A percentile compares a stretch with the other conserved stretches of the same genome.
Conservation (phyloP, 1,140 invertebrate species). For the Drosophila subobscura region DNA sequence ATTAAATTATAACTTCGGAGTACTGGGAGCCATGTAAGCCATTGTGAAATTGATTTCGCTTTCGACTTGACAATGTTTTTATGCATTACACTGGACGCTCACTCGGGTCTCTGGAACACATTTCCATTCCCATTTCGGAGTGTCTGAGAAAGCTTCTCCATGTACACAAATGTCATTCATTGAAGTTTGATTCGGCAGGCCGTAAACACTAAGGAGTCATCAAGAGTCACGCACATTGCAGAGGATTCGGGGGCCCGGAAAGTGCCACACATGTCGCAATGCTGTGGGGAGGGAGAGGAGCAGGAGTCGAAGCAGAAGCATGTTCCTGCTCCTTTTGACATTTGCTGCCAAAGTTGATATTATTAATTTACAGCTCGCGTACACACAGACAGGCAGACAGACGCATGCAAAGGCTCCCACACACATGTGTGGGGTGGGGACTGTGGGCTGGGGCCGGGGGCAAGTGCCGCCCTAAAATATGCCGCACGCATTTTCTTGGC, state of each 20-base stretch:
- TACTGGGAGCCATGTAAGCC: too few relatives aligned
- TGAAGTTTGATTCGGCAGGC: slow-evolving; percentile 57
- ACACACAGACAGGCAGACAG: slow-evolving; percentile 9
- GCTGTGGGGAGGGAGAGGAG: slow-evolving; percentile 2
- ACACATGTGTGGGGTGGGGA: too few relatives aligned
- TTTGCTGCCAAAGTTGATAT: slow-evolving; percentile 70
- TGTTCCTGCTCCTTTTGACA: slow-evolving; percentile 63
- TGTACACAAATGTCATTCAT: slow-evolving; percentile 49
- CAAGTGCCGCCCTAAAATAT: slow-evolving; percentile 12
- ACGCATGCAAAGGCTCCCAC: slow-evolving; percentile 3
- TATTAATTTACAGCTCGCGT: slow-evolving; percentile 65
- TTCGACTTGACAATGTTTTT: too few relatives aligned
- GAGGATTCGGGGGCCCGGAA: slow-evolving; percentile 2
- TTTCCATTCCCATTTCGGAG: too few relatives aligned
- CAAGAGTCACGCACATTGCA: slow-evolving; percentile 55
- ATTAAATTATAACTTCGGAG: too few relatives aligned
- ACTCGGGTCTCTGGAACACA: too few relatives aligned
- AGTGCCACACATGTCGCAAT: slow-evolving; percentile 41
- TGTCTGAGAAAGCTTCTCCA: too few relatives aligned
- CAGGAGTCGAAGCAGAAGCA: neutral
- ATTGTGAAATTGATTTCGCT: too few relatives aligned
- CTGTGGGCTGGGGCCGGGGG: too few relatives aligned
- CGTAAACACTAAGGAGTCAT: slow-evolving; percentile 57
- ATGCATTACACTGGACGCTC: too few relatives aligned
- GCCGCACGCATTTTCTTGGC: slow-evolving; percentile 50